These are phyloP conservation scores for Copidosoma floridanum DNA, from an alignment of 1,140 invertebrate genomes.

Conservation along the genomic window DNA sequence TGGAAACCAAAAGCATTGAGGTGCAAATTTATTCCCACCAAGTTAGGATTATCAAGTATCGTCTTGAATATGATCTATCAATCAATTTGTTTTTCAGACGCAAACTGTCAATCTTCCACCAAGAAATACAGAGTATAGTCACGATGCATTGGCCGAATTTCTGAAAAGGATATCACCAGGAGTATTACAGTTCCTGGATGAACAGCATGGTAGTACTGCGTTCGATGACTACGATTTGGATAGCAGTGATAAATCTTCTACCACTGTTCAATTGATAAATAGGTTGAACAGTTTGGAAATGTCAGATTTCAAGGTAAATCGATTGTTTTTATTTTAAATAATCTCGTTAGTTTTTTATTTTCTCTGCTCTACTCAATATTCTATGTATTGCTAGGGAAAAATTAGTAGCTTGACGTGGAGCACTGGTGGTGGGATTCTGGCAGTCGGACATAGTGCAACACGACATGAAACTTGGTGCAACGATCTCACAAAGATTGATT, in stretches of 20 bases:
- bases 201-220: constrained; percentile 45
- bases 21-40: constrained; percentile 28
- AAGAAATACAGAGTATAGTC: constrained; percentile 39
- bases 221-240: constrained; percentile 48
- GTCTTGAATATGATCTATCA: no score
- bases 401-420: constrained; percentile 52
- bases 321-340: constrained; percentile 10
- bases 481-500: constrained; percentile 47
- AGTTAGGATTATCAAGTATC: constrained; percentile 1
- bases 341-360: constrained; percentile 1
- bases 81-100: constrained; percentile 36
- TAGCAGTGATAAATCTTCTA: constrained; percentile 30
- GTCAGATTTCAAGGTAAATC: constrained; percentile 37
- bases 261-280: constrained; percentile 38
- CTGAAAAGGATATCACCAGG: constrained; percentile 49
- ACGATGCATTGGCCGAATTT: constrained; percentile 48
- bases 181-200: constrained; percentile 51
- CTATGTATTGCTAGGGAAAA: no score
- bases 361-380: constrained; percentile 20
- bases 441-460: constrained; percentile 39
- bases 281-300: constrained; percentile 39
- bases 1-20: constrained; percentile 41
- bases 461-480: constrained; percentile 53
- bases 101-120: constrained; percentile 42
- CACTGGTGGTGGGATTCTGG: constrained; percentile 49